Evolutionary conservation across 2,113 vertebrate species (phyloP), one percentile per base, ranked within the genome.

Genomic region (Epinephelus lanceolatus): DNA sequence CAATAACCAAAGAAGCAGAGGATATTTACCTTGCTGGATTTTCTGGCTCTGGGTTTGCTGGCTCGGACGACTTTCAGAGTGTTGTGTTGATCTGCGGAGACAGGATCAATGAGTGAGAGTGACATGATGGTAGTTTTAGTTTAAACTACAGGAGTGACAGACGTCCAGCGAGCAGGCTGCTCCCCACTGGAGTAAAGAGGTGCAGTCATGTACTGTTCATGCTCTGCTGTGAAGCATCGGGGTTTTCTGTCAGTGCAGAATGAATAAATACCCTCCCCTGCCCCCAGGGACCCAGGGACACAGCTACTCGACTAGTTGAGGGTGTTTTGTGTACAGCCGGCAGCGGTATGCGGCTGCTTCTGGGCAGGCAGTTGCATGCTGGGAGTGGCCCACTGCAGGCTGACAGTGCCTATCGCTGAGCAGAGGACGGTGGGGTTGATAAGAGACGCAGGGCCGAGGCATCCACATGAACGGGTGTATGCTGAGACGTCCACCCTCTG

Each of bases 11-110:
- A 10, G 25, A 11, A 51, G 6, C 19, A 25, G 21, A 59, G 45
- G 27, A 0, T 33, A 1, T 33, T 94, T 93, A 98, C 98, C 98
- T 99, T 98, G 92, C 91, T 96, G 80, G 92, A 84, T 91, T 98
- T 99, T 91, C 96, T 97, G 83, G 94, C 86, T 85, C 95, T 95
- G 52, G 95, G 93, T 91, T 98, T 98, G 53, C 81, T 96, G 21
- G 96, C 96, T 81, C 96, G 97, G 89, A 97, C 94, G 59, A 96
- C 95, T 94, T 96, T 96, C 66, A 96, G 91, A 70, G 95, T 93
- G 88, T 94, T 96, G 33, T 94, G 96, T 67, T 94, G 93, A 81
- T 98, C 98, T 99, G 95, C 59, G 61, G 89, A 92, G 1, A 94
- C 68, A 93, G 59, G 86, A 85, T 72, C 68, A 18, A 92, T 83